A percentile compares a stretch with the other conserved stretches of the same genome.
Conservation (phyloP, 2,888 invertebrate genomes). For the Mythimna albipuncta region DNA sequence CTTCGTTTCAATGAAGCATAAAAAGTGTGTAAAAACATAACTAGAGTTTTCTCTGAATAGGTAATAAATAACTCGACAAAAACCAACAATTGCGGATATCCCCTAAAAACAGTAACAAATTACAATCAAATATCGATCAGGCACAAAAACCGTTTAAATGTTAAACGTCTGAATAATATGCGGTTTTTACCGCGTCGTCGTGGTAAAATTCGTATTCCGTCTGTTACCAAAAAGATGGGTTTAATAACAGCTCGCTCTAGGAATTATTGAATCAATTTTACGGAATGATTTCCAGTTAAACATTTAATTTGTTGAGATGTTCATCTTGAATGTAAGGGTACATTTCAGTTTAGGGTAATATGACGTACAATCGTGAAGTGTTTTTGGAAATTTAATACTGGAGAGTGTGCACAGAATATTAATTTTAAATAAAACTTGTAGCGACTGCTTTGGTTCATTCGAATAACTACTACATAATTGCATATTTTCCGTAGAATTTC, state of each 20-base stretch:
- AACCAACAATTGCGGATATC: background rate
- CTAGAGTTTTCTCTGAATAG: background rate
- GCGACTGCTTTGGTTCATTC: background rate
- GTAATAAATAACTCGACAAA: background rate
- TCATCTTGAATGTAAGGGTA: background rate
- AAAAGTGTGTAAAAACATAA: background rate
- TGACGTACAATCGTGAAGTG: background rate
- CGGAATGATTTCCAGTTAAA: background rate
- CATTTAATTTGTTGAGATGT: background rate
- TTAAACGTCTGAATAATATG: conserved; percentile 5
- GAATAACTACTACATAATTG: background rate
- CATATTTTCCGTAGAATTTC: background rate
- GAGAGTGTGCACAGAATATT: conserved; percentile 12
- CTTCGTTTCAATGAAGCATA: no score
- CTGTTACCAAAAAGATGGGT: background rate
- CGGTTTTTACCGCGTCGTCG: background rate
- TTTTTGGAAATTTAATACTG: background rate
- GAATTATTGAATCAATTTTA: background rate
- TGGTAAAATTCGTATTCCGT: conserved; percentile 3
- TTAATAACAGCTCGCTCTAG: background rate
- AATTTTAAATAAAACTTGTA: conserved; percentile 2
- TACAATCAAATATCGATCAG: conserved; percentile 20
- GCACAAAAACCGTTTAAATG: background rate
- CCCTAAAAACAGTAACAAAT: background rate
- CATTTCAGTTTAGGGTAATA: background rate